Base-by-base conservation (phyloP, 2,888 invertebrate genomes). In the Lacanobia wlatinum region DNA sequence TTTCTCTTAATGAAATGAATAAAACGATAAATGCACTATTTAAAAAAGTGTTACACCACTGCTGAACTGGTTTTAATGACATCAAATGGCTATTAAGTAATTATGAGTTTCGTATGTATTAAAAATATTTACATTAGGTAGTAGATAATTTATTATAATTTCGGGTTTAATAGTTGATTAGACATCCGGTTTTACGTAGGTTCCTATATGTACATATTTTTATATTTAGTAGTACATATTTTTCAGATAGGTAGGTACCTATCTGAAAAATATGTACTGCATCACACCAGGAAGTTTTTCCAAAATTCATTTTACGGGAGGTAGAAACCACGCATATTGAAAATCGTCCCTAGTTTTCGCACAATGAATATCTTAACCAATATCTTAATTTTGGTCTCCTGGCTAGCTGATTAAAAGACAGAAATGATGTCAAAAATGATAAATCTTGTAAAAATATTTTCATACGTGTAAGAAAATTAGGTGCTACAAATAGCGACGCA, bases 91-190 rank as follows among this genome's bases (percentile, higher is more conserved):
- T n/a, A n/a, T n/a, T n/a, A n/a, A n/a, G n/a, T 52, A 38, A 74
- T 70, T 72, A 69, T 50, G 48, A 60, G 60, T 76, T 82, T 71
- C 71, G 66, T 69, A 66, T 62, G 55, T 43, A 59, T n/a, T n/a
- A 70, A 78, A 66, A 64, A 61, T 53, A 62, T 75, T 69, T 67
- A 70, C 28, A 52, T 72, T 70, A 52, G 4, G 60, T 71, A 76
- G 38, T 76, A 58, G n/a, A n/a, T n/a, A n/a, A n/a, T n/a, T n/a
- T n/a, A 53, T 63, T 77, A 48, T 53, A 60, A 50, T 50, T 71
- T 50, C 46, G 60, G 38, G 16, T 64, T 50, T 34, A 48, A 50
- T 48, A 16, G n/a, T 50, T 23, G 0, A 16, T n/a, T 48, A 38
- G 16, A 9, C n/a, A 18, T 50, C 46, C 16, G 52, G 50, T 23